A percentile compares a stretch with the other conserved stretches of the same genome.
Evolutionary conservation across 1,140 invertebrate species (phyloP).

Genomic region (Drosophila micromelanica): DNA sequence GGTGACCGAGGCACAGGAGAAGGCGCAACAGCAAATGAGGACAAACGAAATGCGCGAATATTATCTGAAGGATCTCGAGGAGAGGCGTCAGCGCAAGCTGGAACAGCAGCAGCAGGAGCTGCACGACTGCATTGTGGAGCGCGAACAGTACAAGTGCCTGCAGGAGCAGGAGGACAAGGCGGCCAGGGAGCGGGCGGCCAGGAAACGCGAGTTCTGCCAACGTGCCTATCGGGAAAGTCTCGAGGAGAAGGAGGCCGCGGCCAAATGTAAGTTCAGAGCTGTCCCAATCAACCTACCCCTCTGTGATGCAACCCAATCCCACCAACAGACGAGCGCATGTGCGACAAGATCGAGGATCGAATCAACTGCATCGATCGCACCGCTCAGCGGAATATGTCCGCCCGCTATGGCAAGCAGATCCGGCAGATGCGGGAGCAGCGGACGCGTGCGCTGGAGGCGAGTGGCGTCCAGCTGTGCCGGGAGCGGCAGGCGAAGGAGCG

Average conservation of each 20-base stretch:
- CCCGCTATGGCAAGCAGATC: slow-evolving; percentile 28
- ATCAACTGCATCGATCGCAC: slow-evolving; percentile 53
- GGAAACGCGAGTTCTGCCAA: slow-evolving; percentile 45
- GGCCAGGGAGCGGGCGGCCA: slow-evolving; percentile 14
- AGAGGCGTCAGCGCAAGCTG: slow-evolving; percentile 3
- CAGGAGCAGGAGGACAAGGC: slow-evolving; percentile 45
- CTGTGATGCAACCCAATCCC: not conserved
- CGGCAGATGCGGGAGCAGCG: slow-evolving; percentile 20
- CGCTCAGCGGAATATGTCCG: slow-evolving; percentile 34
- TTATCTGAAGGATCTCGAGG: slow-evolving; percentile 14
- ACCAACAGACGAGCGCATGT: slow-evolving; percentile 50
- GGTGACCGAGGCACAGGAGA: slow-evolving; percentile 38
- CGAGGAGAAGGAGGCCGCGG: slow-evolving; percentile 41
- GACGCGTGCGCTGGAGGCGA: not conserved
- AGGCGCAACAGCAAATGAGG: slow-evolving; percentile 26
- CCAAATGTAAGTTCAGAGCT: slow-evolving; percentile 40
- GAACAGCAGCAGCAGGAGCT: slow-evolving; percentile 19
- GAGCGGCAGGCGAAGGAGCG: slow-evolving; percentile 20
- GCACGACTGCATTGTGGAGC: slow-evolving; percentile 39
- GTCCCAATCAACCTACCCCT: too few species aligned
- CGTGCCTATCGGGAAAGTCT: slow-evolving; percentile 49
- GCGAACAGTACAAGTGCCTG: slow-evolving; percentile 42
- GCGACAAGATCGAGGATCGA: slow-evolving; percentile 56
- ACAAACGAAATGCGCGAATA: not conserved
- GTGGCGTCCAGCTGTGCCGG: slow-evolving; percentile 4